Conservation (phyloP, 2,797 vertebrate species). For the Channallabes apus region DNA sequence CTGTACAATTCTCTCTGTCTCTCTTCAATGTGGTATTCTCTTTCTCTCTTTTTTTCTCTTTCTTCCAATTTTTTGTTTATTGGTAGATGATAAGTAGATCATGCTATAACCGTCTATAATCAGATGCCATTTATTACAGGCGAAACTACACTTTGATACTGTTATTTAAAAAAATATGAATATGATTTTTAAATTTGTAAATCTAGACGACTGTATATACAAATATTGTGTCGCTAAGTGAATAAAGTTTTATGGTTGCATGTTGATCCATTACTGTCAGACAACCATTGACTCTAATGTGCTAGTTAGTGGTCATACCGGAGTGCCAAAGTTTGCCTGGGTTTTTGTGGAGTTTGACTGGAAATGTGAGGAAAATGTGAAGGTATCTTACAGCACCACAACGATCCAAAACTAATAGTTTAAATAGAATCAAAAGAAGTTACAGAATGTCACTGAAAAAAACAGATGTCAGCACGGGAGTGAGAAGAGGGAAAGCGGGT, state of each 20-base stretch:
- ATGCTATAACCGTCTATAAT: neutral
- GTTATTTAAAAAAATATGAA: neutral
- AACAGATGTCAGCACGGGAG: too few species aligned
- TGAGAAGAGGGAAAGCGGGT: neutral
- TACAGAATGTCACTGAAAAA: neutral
- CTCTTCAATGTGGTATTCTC: neutral
- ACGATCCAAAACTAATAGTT: too few species aligned
- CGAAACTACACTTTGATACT: neutral
- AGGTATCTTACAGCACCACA: neutral
- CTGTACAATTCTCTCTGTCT: neutral
- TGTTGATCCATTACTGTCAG: slow-evolving; percentile 8
- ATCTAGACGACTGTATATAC: neutral
- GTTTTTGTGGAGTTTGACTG: neutral
- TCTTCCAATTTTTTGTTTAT: neutral
- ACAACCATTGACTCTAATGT: neutral
- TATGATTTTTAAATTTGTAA: neutral
- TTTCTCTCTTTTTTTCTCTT: neutral
- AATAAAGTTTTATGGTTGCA: neutral
- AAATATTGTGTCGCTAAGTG: neutral
- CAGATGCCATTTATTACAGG: neutral
- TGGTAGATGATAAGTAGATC: neutral
- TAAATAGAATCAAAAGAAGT: neutral
- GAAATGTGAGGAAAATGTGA: neutral
- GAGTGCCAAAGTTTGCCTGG: neutral
- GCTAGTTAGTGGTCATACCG: neutral